phyloP scores from a whole-genome alignment of 2,888 invertebrate genomes.

The Zele albiditarsus region DNA sequence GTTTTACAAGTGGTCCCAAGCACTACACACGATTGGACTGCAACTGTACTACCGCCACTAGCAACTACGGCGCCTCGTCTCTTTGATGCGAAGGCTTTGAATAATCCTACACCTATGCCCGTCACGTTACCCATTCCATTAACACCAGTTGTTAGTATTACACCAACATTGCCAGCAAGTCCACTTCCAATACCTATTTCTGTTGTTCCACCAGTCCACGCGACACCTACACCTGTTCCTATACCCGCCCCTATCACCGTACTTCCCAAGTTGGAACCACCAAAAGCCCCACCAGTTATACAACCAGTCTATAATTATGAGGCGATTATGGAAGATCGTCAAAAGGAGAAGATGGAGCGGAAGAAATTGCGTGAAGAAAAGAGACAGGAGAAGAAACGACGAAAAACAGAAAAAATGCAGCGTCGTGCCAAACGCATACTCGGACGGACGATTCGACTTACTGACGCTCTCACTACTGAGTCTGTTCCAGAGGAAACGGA shows the following conservation, averaged over 20 bases:
- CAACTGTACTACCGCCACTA: slow-evolving; percentile 49
- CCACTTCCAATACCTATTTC: slow-evolving; percentile 47
- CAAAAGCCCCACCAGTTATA: slow-evolving; percentile 45
- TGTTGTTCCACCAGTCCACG: slow-evolving; percentile 21
- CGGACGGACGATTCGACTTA: slow-evolving; percentile 36
- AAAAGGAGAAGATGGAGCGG: slow-evolving; percentile 67
- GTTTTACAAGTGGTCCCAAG: slow-evolving; percentile 69
- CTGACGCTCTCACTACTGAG: slow-evolving; percentile 40
- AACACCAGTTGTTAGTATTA: slow-evolving; percentile 12
- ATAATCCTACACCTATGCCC: slow-evolving; percentile 53
- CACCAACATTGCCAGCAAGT: slow-evolving; percentile 6
- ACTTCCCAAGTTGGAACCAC: slow-evolving; percentile 46
- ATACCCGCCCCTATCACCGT: slow-evolving; percentile 42
- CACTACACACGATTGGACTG: slow-evolving; percentile 67
- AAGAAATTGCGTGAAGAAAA: slow-evolving; percentile 62
- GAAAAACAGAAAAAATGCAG: slow-evolving; percentile 63
- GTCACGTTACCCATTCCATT: slow-evolving; percentile 55
- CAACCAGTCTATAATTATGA: slow-evolving; percentile 70
- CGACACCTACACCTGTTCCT: neutral
- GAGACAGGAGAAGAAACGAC: slow-evolving; percentile 65
- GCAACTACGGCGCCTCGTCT: slow-evolving; percentile 54
- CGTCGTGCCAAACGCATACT: slow-evolving; percentile 58
- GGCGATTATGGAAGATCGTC: slow-evolving; percentile 67
- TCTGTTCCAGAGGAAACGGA: slow-evolving; percentile 26
- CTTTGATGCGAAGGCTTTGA: slow-evolving; percentile 27